Conservation (phyloP, 2,888 invertebrate genomes). For the Trichopoda pennipes region DNA sequence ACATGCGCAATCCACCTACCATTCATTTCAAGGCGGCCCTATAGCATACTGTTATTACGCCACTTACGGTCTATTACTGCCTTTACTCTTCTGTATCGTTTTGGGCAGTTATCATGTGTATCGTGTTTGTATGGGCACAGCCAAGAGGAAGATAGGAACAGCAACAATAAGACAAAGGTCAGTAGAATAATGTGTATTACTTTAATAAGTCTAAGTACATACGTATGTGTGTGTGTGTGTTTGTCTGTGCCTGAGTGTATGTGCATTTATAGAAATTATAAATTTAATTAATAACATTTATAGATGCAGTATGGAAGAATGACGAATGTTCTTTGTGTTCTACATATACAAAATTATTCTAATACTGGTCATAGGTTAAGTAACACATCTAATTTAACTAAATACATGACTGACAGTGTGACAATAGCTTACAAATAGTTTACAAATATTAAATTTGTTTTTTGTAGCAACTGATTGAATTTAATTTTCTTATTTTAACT, state of each 20-base stretch:
- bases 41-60: constrained; percentile 85
- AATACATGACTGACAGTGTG: too few species aligned
- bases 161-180: constrained; percentile 80
- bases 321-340: not conserved
- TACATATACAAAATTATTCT: constrained; percentile 4
- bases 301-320: not conserved
- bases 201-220: not conserved
- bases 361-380: constrained; percentile 61
- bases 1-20: constrained; percentile 84
- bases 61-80: constrained; percentile 85
- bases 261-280: constrained; percentile 20
- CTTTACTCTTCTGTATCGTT: constrained; percentile 84
- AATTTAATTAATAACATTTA: constrained; percentile 36
- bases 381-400: constrained; percentile 4
- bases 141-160: constrained; percentile 80
- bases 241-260: constrained; percentile 40
- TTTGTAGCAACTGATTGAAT: too few species aligned
- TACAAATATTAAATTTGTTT: too few species aligned
- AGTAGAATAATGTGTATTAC: constrained; percentile 43
- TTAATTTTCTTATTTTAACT: not conserved
- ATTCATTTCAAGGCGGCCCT: constrained; percentile 85
- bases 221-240: constrained; percentile 59
- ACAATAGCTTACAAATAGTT: too few species aligned
- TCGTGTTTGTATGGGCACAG: constrained; percentile 85
- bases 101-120: constrained; percentile 87